A percentile compares a stretch with the other conserved stretches of the same genome.
Evolutionary conservation across 2,888 invertebrate species (phyloP).

Genomic region (Harpalus rufipes): DNA sequence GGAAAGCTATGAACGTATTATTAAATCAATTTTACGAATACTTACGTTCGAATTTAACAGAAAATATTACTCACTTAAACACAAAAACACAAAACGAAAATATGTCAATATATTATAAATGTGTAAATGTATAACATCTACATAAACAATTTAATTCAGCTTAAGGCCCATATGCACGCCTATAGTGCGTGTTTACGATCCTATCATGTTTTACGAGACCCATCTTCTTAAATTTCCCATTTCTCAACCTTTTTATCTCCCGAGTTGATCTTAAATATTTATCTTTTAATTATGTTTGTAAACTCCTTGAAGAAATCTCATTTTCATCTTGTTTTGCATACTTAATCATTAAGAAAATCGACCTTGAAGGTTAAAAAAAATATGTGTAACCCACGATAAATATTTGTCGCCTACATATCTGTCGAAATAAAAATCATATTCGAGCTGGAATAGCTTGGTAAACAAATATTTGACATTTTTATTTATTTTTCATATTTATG

Average conservation of each 20-base stretch:
- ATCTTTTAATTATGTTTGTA: slow-evolving; percentile 34
- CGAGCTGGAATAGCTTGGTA: slow-evolving; percentile 19
- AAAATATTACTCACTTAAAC: no score
- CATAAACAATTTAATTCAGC: neutral
- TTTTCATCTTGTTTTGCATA: slow-evolving; percentile 40
- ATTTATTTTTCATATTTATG: no score
- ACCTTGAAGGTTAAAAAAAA: slow-evolving; percentile 33
- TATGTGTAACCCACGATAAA: slow-evolving; percentile 16
- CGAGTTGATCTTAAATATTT: neutral
- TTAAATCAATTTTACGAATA: no score
- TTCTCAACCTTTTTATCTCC: slow-evolving; percentile 49
- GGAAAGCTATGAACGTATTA: no score
- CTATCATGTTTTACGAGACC: slow-evolving; percentile 37
- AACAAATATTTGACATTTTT: neutral
- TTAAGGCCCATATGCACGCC: neutral
- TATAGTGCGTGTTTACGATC: slow-evolving; percentile 13
- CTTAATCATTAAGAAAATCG: slow-evolving; percentile 19
- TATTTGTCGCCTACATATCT: slow-evolving; percentile 27
- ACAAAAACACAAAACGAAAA: neutral
- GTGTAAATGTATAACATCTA: neutral
- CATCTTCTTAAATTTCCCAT: slow-evolving; percentile 47
- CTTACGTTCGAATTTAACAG: no score
- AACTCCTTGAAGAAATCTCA: slow-evolving; percentile 39
- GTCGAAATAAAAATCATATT: slow-evolving; percentile 32
- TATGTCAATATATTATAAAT: neutral